Conservation (phyloP, 2,113 vertebrate genomes). For the Sciurus niger region DNA sequence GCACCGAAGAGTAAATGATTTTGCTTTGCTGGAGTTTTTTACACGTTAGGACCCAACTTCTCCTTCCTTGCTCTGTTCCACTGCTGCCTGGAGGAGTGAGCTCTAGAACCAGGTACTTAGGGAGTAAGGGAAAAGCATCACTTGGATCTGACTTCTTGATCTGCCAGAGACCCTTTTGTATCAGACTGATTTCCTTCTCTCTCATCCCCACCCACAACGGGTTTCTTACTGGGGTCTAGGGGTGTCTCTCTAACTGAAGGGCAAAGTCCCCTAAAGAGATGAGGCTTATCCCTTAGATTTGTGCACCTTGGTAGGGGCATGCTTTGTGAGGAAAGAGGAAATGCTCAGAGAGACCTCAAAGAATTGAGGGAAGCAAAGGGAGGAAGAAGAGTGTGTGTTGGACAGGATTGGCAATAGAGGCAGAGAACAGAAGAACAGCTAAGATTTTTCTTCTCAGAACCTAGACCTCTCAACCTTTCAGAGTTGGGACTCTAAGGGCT, state of each 20-base stretch:
- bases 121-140: not conserved
- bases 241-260: not conserved
- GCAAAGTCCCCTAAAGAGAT: not conserved
- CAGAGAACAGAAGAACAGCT: not conserved
- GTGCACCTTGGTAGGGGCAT: not conserved
- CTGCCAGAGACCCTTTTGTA: conserved; percentile 8
- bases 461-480: not conserved
- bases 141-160: conserved; percentile 23
- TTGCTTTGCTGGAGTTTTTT: conserved; percentile 90
- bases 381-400: not conserved
- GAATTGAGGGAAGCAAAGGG: not conserved
- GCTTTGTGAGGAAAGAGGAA: not conserved
- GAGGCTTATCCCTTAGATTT: not conserved
- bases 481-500: not conserved
- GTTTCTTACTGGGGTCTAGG: not conserved
- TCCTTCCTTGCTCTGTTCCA: conserved; percentile 49
- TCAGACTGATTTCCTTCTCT: conserved; percentile 4
- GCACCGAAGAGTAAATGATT: conserved; percentile 92
- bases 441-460: conserved; percentile 38
- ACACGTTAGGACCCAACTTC: conserved; percentile 89
- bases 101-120: conserved; percentile 26
- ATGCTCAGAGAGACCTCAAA: not conserved
- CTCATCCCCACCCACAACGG: not conserved
- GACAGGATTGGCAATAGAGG: not conserved
- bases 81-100: conserved; percentile 63